Evolutionary conservation across 2,113 vertebrate species (phyloP).

Genomic region (Phainopepla nitens): DNA sequence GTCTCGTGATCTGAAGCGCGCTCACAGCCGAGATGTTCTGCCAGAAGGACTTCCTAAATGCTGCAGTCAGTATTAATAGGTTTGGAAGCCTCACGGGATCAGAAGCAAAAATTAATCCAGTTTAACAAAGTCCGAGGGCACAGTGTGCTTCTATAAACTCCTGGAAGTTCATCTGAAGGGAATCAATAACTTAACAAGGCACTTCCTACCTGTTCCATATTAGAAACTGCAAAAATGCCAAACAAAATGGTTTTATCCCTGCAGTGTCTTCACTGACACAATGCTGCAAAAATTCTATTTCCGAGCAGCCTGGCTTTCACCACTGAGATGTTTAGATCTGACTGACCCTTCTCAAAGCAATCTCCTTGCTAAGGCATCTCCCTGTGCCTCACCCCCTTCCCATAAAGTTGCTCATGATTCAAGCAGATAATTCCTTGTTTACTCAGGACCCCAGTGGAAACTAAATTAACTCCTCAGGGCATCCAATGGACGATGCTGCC

Average conservation of each 20-base stretch:
- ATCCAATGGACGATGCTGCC: background rate
- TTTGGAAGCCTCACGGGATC: background rate
- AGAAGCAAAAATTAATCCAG: background rate
- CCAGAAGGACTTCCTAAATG: background rate
- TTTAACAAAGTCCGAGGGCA: background rate
- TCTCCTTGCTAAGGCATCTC: conserved; percentile 24
- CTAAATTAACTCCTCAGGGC: conserved; percentile 13
- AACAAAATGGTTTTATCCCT: background rate
- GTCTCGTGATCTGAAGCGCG: fast-evolving
- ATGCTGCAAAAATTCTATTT: background rate
- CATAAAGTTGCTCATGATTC: conserved; percentile 31
- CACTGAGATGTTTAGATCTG: conserved; percentile 34
- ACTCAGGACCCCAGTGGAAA: conserved; percentile 43
- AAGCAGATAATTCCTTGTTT: conserved; percentile 44
- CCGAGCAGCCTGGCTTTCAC: conserved; percentile 30
- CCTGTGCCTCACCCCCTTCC: background rate
- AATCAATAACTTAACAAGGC: background rate
- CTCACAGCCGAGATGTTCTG: background rate
- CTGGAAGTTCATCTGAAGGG: background rate
- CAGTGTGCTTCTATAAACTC: background rate
- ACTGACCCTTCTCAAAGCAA: conserved; percentile 12
- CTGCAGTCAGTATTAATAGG: background rate
- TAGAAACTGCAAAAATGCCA: background rate
- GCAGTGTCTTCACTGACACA: background rate
- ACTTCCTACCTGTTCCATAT: background rate